A percentile compares a stretch with the other conserved stretches of the same genome.
Conservation (phyloP, 1,140 invertebrate genomes). For the Lasaia peninsularis region DNA sequence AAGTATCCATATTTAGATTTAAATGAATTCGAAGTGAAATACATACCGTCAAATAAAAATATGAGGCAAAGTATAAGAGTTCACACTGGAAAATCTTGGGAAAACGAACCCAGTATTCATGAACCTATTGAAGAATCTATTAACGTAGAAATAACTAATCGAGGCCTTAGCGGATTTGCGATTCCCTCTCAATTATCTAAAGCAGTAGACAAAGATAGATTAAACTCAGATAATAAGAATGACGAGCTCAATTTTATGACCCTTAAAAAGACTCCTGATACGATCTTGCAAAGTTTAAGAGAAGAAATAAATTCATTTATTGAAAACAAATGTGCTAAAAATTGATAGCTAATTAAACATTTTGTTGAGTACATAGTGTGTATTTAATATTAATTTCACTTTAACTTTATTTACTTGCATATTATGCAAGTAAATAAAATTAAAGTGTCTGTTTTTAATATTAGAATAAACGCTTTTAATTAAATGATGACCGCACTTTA, state of each 20-base stretch:
- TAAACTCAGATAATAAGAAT: constrained; percentile 23
- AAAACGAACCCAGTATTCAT: constrained; percentile 40
- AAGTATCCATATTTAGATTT: constrained; percentile 64
- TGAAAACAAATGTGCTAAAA: constrained; percentile 13
- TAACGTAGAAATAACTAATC: constrained; percentile 59
- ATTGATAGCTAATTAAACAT: too few relatives aligned
- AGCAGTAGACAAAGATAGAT: constrained; percentile 17
- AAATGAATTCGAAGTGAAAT: constrained; percentile 55
- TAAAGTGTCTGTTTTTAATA: too few relatives aligned
- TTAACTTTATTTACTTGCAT: too few relatives aligned
- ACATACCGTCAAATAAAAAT: constrained; percentile 43
- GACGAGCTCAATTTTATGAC: constrained; percentile 14
- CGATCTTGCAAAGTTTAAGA: constrained; percentile 26
- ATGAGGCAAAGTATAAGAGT: constrained; percentile 39
- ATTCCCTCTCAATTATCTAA: constrained; percentile 44
- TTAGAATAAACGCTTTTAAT: too few relatives aligned
- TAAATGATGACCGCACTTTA: too few relatives aligned
- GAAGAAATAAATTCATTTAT: constrained; percentile 29
- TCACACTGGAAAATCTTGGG: constrained; percentile 26
- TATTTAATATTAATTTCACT: too few relatives aligned
- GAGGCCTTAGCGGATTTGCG: constrained; percentile 58
- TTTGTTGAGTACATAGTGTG: too few relatives aligned
- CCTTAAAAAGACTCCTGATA: constrained; percentile 24
- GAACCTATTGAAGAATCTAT: constrained; percentile 44
- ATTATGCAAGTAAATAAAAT: too few relatives aligned